phyloP scores from a whole-genome alignment of 1,140 invertebrate species.

The Dolichoris vasculosae region DNA sequence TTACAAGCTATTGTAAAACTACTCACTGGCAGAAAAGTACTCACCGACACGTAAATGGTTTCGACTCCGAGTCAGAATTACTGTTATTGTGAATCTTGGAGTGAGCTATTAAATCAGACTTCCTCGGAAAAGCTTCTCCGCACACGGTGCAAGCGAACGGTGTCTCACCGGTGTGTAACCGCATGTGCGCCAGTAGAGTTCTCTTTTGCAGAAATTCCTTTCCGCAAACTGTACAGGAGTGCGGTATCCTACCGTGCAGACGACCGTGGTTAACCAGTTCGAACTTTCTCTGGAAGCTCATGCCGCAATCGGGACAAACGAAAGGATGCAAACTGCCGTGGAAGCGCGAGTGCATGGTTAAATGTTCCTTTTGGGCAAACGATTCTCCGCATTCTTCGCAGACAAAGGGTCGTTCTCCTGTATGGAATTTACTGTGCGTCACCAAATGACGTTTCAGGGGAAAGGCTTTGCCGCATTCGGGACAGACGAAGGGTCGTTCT shows the following conservation, averaged over 20 bases:
- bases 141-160: slow-evolving; percentile 82
- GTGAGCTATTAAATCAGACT: slow-evolving; percentile 81
- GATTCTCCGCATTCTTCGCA: slow-evolving; percentile 92
- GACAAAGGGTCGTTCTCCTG: slow-evolving; percentile 88
- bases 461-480: slow-evolving; percentile 87
- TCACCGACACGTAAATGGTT: slow-evolving; percentile 72
- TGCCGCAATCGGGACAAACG: slow-evolving; percentile 88
- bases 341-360: slow-evolving; percentile 87
- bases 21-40: not conserved
- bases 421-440: slow-evolving; percentile 90
- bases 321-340: slow-evolving; percentile 88
- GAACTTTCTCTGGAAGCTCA: slow-evolving; percentile 87
- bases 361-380: slow-evolving; percentile 87
- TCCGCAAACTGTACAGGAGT: slow-evolving; percentile 85
- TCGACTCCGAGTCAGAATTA: slow-evolving; percentile 69
- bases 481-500: slow-evolving; percentile 86
- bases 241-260: slow-evolving; percentile 86
- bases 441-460: slow-evolving; percentile 87
- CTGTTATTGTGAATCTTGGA: slow-evolving; percentile 78
- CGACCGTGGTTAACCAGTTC: slow-evolving; percentile 88
- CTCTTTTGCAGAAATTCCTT: slow-evolving; percentile 90
- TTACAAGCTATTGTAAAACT: too few relatives aligned
- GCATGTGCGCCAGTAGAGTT: slow-evolving; percentile 85
- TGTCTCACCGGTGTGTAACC: slow-evolving; percentile 79
- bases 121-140: slow-evolving; percentile 84